A percentile compares a stretch with the other conserved stretches of the same genome.
Evolutionary conservation across 2,888 invertebrate species (phyloP).

Genomic region (Pseudococcus viburni): DNA sequence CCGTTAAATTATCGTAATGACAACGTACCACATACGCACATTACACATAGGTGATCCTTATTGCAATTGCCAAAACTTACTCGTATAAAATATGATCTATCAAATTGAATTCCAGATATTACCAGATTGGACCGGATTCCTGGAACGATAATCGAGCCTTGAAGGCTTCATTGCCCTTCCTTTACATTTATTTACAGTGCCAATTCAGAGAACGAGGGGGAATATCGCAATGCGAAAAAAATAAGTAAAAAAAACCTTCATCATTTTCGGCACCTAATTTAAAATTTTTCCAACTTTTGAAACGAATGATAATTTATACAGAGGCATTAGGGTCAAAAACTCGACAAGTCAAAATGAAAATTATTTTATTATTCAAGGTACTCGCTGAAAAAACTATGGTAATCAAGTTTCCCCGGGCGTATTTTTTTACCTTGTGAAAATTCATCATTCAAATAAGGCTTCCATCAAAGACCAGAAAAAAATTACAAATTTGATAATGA

Average conservation of each 20-base stretch:
- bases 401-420: not conserved
- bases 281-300: not conserved
- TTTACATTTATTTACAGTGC: not conserved
- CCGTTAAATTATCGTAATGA: not conserved
- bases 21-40: not conserved
- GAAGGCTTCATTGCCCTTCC: not conserved
- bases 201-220: no score
- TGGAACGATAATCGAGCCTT: not conserved
- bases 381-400: not conserved
- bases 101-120: not conserved
- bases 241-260: not conserved
- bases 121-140: slow-evolving; percentile 19
- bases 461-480: not conserved
- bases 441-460: not conserved
- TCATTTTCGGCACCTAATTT: no score
- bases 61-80: not conserved
- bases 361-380: not conserved
- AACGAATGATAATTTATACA: not conserved
- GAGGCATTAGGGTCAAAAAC: not conserved
- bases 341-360: slow-evolving; percentile 2
- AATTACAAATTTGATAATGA: not conserved
- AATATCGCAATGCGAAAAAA: no score
- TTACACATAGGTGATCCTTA: not conserved
- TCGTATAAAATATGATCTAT: not conserved
- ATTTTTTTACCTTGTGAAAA: not conserved